Percentiles rank a stretch among this genome's conserved stretches.
These are phyloP conservation scores for Leucophora obtusa DNA, from an alignment of 2,888 invertebrate species.

Conservation along the genomic window DNA sequence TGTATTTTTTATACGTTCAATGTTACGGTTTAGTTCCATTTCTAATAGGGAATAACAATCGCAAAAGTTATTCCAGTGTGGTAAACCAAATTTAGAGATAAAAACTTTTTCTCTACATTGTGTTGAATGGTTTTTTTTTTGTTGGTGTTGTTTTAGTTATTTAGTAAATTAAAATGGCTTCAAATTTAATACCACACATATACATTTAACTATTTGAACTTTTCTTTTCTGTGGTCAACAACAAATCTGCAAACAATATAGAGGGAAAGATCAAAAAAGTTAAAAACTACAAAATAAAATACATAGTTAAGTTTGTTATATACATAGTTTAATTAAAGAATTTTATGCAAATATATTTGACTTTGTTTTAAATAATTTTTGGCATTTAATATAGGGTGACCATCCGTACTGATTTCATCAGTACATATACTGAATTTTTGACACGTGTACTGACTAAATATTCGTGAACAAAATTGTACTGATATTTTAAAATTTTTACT, in stretches of 20 bases:
- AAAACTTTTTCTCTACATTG: background rate
- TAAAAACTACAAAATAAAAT: background rate
- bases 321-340: background rate
- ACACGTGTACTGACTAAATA: too few relatives aligned
- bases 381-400: too few relatives aligned
- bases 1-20: background rate
- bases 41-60: slow-evolving; percentile 12
- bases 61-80: slow-evolving; percentile 20
- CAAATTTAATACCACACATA: slow-evolving; percentile 11
- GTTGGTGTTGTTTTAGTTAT: background rate
- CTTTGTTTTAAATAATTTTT: too few relatives aligned
- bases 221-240: background rate
- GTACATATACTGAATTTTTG: too few relatives aligned
- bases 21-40: background rate
- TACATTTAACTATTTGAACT: background rate
- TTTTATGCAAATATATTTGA: too few relatives aligned
- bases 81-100: slow-evolving; percentile 10
- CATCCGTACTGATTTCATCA: too few relatives aligned
- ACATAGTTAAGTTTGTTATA: background rate
- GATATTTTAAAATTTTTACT: too few relatives aligned
- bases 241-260: background rate
- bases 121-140: background rate
- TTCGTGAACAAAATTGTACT: too few relatives aligned
- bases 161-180: slow-evolving; percentile 36
- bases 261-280: background rate